Evolutionary conservation across 1,140 invertebrate species (phyloP), one percentile per base, ranked within the genome.

Genomic region (Eumaeus atala): DNA sequence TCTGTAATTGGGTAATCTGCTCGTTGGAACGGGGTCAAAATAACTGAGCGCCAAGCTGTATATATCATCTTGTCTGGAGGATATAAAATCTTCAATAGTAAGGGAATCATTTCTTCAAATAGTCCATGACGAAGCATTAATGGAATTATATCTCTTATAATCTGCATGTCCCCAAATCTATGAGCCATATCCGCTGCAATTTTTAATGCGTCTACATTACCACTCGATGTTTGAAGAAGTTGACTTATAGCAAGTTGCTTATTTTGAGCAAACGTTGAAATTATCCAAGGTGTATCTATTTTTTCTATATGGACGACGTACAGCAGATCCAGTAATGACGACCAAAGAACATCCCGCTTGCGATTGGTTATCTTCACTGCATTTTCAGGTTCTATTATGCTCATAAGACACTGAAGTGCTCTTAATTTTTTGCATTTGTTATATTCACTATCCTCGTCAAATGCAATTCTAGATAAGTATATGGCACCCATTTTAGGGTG

Each of bases 351-450:
- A 47, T 74, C 70, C 16, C 81, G 76, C 56, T 79, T 70, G 18
- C 64, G 67, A 56, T 87, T 82, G 14, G 84, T 77, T 11, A 87
- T 81, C 77, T 87, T 87, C 11, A 83, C 67, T 28, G 85, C 77
- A 44, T 79, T 82, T 52, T 88, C 85, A 17, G 72, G 52, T 40
- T 88, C 84, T 28, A 85, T 69, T 28, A 87, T 61, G 57, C 87
- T 88, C 61, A 88, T 77, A 18, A 88, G 64, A 60, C 87, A 88
- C 66, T 88, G 86, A n/a, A 88, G 61, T 48, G 87, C 86, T 68
- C 81, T 72, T 42, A 88, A 72, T 63, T 87, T 87, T 65, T 83
- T 88, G 51, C 69, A 71, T 67, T 88, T 87, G 59, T 87, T 84
- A 37, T 74, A 70, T 58, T 83, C 78, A 56, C 74, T 81, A 52